Base-by-base conservation (phyloP, 2,797 vertebrate species). In the Saguinus oedipus region DNA sequence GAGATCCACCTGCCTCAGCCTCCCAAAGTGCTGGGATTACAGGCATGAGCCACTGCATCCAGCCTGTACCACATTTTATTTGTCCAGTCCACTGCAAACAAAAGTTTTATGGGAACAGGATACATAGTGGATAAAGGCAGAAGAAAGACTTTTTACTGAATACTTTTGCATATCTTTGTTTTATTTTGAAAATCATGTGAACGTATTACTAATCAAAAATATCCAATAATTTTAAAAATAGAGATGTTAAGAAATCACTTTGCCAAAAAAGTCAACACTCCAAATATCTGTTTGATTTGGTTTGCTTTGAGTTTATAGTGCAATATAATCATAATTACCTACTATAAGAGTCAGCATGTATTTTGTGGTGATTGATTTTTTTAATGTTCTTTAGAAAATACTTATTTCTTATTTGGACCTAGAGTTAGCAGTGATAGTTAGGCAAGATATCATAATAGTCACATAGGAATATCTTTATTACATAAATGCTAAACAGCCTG, bases 111-210 rank as follows among this genome's bases (percentile, higher is more conserved):
- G 39, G 59, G 0, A 78, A 53, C 27, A 9, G 7, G 68, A 10
- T 1, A 3, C 3, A 39, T 44, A 55, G 39, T 30, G 39, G 12
- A 42, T 55, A 76, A 74, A 78, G 30, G 2, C 22, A 74, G 57
- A 14, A 70, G 13, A 26, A 74, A 85, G 17, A 22, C 15, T 14
- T 88, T 90, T 48, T 93, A 46, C 13, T 79, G 26, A 15, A 6
- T 44, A 10, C 7, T 1, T 74, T 95, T 92, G 55, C 7, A 79
- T 68, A 76, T 74, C 4, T 33, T 85, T 90, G 39, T 68, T 89
- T 87, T 57, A 64, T 82, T 92, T 94, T 74, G 50, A 93, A 96
- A 96, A 55, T 2, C 33, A 42, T 36, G 46, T 72, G 26, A 72
- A n/a, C 82, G 57, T 57, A 24, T 72, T 85, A 76, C 50, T 72